Percentiles rank a stretch among this genome's conserved stretches.
Conservation (phyloP, 2,113 vertebrate species). For the Pterocles burchelli region DNA sequence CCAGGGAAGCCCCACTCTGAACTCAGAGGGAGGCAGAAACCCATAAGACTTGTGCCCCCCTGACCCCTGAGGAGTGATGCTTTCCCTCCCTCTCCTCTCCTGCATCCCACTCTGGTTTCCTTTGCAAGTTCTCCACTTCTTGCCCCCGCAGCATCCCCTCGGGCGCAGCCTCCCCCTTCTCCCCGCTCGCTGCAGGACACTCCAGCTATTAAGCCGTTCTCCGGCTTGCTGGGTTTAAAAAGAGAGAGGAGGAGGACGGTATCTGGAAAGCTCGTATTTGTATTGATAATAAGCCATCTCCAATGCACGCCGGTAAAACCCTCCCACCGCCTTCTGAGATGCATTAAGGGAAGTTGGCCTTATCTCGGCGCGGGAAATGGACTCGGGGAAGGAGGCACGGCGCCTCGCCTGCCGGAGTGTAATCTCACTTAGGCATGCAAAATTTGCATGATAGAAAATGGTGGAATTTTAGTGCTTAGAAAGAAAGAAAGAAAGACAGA, state of each 20-base stretch:
- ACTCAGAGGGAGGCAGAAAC: background rate
- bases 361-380: constrained; percentile 32
- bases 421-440: constrained; percentile 57
- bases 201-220: background rate
- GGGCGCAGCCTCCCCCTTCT: background rate
- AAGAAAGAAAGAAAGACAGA: background rate
- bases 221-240: background rate
- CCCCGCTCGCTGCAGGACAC: background rate
- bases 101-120: background rate
- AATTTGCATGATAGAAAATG: constrained; percentile 66
- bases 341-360: constrained; percentile 14
- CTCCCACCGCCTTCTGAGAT: constrained; percentile 29
- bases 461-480: constrained; percentile 32
- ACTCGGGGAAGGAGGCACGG: constrained; percentile 32
- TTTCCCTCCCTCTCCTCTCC: background rate
- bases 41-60: background rate
- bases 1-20: background rate
- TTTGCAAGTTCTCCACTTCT: background rate
- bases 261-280: constrained; percentile 10
- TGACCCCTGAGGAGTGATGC: background rate
- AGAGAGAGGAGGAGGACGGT: background rate
- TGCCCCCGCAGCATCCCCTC: background rate
- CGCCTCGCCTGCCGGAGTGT: constrained; percentile 7
- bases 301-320: background rate
- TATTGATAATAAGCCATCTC: constrained; percentile 32